Conservation (phyloP, 2,797 vertebrate genomes). For the Falco berigora region DNA sequence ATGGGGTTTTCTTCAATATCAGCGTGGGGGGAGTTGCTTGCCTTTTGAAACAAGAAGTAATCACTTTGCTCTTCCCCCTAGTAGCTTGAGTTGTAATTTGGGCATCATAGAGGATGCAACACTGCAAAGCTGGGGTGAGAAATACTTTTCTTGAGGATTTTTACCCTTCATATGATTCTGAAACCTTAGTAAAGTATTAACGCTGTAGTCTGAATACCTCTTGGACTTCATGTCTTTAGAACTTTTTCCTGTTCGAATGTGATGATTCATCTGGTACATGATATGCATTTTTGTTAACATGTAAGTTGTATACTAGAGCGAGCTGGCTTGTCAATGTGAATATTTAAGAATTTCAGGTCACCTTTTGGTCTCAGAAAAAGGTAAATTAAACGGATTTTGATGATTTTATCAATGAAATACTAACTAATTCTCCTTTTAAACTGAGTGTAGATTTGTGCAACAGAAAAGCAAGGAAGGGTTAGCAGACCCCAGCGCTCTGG, state of each 20-base stretch:
- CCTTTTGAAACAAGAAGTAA: not conserved
- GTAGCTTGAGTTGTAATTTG: not conserved
- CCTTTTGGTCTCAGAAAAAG: slow-evolving; percentile 38
- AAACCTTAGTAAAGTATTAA: not conserved
- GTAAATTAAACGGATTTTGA: slow-evolving; percentile 54
- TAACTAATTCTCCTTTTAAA: slow-evolving; percentile 36
- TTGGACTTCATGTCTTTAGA: slow-evolving; percentile 12
- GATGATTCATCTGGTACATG: not conserved
- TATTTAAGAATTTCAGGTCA: slow-evolving; percentile 22
- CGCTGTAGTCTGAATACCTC: slow-evolving; percentile 27
- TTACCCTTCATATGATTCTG: not conserved
- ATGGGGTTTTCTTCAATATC: not conserved
- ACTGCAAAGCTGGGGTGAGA: not conserved
- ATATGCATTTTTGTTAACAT: slow-evolving; percentile 26
- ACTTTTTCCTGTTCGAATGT: not conserved
- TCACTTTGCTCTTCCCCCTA: not conserved
- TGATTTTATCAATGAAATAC: slow-evolving; percentile 33
- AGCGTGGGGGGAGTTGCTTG: not conserved
- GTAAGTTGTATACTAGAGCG: slow-evolving; percentile 11
- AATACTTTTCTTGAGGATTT: not conserved
- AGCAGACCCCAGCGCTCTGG: not conserved
- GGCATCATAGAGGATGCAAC: not conserved
- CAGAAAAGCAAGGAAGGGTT: not conserved
- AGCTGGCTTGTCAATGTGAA: slow-evolving; percentile 24
- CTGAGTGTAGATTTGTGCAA: not conserved